Conservation (phyloP, 2,113 vertebrate genomes). For the Formicarius rufipectus region DNA sequence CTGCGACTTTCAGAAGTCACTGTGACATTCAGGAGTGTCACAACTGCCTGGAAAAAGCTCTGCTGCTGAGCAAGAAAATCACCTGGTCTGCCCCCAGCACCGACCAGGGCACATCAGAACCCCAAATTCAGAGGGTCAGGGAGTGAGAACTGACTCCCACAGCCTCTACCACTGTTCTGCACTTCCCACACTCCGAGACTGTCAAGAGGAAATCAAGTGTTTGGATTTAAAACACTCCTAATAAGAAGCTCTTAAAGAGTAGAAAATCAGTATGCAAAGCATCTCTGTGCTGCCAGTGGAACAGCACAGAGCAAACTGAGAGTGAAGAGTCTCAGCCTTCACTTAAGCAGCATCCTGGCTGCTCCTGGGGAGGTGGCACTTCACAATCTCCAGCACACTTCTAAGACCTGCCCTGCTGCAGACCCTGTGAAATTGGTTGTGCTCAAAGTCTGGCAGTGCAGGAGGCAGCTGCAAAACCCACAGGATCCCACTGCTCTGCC, state of each 20-base stretch:
- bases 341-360: neutral
- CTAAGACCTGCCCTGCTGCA: neutral
- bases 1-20: neutral
- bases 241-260: neutral
- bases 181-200: neutral
- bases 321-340: neutral
- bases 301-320: neutral
- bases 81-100: neutral
- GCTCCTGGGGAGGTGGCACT: neutral
- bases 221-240: neutral
- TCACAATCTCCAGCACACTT: neutral
- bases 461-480: neutral
- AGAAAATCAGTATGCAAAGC: neutral
- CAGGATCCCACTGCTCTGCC: neutral
- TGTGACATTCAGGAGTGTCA: neutral
- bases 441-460: neutral
- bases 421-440: neutral
- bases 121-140: neutral
- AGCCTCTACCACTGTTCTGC: neutral
- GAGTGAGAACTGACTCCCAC: neutral
- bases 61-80: neutral
- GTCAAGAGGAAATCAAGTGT: neutral
- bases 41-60: neutral
- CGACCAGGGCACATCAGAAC: neutral
- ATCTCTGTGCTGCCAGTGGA: neutral